phyloP scores from a whole-genome alignment of 2,113 vertebrate species.

The Cricetomys ansorgei region DNA sequence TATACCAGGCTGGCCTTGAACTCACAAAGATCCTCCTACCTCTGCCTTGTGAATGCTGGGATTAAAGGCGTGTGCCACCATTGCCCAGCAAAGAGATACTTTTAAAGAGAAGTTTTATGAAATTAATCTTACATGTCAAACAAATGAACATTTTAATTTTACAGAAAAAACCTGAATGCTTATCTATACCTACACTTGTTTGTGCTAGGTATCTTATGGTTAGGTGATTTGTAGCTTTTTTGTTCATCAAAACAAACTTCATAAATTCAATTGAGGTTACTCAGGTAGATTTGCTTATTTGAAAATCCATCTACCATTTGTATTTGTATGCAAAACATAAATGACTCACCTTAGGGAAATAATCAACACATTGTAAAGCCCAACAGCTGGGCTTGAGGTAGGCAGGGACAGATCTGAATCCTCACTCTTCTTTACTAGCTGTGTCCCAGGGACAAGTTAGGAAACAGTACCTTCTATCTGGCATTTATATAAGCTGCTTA shows the following conservation, averaged over 20 bases:
- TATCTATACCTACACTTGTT: not conserved
- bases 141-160: slow-evolving; percentile 45
- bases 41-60: no score
- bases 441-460: not conserved
- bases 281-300: not conserved
- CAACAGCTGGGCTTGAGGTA: not conserved
- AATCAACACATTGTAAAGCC: not conserved
- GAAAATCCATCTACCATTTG: slow-evolving; percentile 5
- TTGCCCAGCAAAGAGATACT: not conserved
- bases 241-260: slow-evolving; percentile 11
- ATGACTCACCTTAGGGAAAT: not conserved
- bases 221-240: not conserved
- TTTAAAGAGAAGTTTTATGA: not conserved
- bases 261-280: slow-evolving; percentile 10
- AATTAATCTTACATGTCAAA: not conserved
- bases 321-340: not conserved
- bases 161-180: not conserved
- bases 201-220: not conserved
- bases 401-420: not conserved
- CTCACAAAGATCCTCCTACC: no score
- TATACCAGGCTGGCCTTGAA: no score
- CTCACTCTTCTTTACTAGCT: not conserved
- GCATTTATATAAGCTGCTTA: no score
- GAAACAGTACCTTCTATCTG: not conserved
- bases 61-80: not conserved